These are phyloP conservation scores for Dryococelus australis DNA, from an alignment of 2,888 invertebrate genomes.

Conservation along the genomic window DNA sequence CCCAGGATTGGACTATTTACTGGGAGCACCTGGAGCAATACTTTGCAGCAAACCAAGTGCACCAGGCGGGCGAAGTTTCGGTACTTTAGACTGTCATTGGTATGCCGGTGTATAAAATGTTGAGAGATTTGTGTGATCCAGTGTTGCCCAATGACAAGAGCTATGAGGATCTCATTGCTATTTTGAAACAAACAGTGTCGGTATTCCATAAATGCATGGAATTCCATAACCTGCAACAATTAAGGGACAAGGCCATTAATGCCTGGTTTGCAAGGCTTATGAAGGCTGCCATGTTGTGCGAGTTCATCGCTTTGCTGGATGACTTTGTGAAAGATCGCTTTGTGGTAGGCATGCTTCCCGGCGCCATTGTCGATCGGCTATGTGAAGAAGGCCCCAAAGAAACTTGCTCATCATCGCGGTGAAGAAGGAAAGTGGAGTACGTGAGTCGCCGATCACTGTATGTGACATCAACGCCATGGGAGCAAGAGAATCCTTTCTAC, in stretches of 20 bases:
- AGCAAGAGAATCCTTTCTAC: too few relatives aligned
- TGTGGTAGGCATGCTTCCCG: neutral
- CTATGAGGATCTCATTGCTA: neutral
- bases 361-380: neutral
- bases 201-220: neutral
- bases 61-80: neutral
- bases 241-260: neutral
- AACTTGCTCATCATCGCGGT: neutral
- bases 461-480: too few relatives aligned
- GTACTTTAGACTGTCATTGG: neutral
- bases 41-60: neutral
- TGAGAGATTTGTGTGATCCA: neutral
- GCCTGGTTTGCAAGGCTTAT: neutral
- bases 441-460: neutral
- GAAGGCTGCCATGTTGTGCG: neutral
- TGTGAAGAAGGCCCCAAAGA: neutral
- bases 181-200: neutral
- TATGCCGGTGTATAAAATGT: neutral
- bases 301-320: neutral
- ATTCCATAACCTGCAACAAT: neutral
- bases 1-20: neutral
- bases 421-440: neutral
- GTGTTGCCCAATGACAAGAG: neutral
- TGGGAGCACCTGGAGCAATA: neutral
- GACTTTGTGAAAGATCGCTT: conserved; percentile 1